Percentiles rank a stretch among this genome's conserved stretches.
phyloP scores from a whole-genome alignment of 2,113 vertebrate species.

The Stegastes partitus region DNA sequence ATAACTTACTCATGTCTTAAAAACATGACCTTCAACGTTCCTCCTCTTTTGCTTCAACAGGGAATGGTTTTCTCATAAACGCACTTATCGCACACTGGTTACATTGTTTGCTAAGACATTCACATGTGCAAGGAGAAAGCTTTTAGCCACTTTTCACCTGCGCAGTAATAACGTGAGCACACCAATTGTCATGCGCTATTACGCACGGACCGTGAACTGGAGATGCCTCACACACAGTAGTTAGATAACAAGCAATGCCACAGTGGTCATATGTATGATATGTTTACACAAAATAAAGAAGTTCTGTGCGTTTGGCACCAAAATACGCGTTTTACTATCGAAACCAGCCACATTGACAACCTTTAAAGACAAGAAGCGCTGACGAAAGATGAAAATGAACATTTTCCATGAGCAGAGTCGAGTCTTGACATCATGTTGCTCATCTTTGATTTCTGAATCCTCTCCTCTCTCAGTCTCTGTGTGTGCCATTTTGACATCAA shows the following conservation, averaged over 20 bases:
- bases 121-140: slow-evolving; percentile 1
- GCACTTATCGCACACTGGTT: background rate
- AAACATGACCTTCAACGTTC: background rate
- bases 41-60: background rate
- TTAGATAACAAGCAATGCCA: background rate
- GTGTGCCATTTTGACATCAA: background rate
- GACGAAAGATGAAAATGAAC: background rate
- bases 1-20: background rate
- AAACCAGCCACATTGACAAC: background rate
- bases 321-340: background rate
- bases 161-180: background rate
- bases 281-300: background rate
- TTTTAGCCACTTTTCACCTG: background rate
- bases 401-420: background rate
- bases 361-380: slow-evolving; percentile 8
- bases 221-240: background rate
- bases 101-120: slow-evolving; percentile 19
- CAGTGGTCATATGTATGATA: background rate
- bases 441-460: background rate
- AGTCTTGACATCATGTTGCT: background rate
- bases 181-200: slow-evolving; percentile 34
- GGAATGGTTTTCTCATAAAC: background rate
- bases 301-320: background rate
- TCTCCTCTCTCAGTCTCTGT: background rate
- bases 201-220: slow-evolving; percentile 15